Conservation (phyloP, 2,113 vertebrate genomes). For the Xyrauchen texanus region DNA sequence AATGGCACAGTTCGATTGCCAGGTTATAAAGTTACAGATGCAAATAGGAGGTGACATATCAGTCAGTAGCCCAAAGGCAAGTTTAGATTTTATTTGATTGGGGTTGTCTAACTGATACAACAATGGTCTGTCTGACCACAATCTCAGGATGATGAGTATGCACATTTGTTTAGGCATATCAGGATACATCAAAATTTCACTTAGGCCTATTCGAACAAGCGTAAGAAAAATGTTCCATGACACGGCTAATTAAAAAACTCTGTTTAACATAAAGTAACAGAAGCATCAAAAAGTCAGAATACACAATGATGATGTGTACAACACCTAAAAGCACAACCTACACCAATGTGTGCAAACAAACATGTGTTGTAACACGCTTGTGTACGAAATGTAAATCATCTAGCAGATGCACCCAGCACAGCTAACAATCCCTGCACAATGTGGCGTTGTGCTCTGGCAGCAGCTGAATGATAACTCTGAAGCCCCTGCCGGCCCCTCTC, state of each 20-base stretch:
- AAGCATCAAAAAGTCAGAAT: neutral
- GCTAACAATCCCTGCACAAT: slow-evolving; percentile 47
- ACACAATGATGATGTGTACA: neutral
- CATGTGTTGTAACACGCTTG: neutral
- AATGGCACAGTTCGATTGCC: slow-evolving; percentile 22
- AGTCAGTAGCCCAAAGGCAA: slow-evolving; percentile 36
- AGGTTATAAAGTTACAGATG: slow-evolving; percentile 44
- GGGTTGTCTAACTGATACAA: slow-evolving; percentile 43
- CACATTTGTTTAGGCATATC: slow-evolving; percentile 13
- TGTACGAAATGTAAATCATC: slow-evolving; percentile 20
- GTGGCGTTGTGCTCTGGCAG: slow-evolving; percentile 52
- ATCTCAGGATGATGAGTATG: slow-evolving; percentile 6
- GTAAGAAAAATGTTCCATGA: no score
- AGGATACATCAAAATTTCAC: neutral
- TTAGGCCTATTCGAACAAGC: neutral
- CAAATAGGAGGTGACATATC: slow-evolving; percentile 34
- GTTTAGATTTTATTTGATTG: slow-evolving; percentile 18
- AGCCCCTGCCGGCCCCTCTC: slow-evolving; percentile 34
- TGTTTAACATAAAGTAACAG: neutral
- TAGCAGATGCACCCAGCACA: slow-evolving; percentile 37
- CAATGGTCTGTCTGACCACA: slow-evolving; percentile 30
- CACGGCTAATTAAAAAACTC: neutral
- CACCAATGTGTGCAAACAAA: slow-evolving; percentile 36
- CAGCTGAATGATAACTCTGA: slow-evolving; percentile 53
- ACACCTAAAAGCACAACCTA: neutral